Evolutionary conservation across 2,888 invertebrate species (phyloP).

Genomic region (Lasius fuliginosus): DNA sequence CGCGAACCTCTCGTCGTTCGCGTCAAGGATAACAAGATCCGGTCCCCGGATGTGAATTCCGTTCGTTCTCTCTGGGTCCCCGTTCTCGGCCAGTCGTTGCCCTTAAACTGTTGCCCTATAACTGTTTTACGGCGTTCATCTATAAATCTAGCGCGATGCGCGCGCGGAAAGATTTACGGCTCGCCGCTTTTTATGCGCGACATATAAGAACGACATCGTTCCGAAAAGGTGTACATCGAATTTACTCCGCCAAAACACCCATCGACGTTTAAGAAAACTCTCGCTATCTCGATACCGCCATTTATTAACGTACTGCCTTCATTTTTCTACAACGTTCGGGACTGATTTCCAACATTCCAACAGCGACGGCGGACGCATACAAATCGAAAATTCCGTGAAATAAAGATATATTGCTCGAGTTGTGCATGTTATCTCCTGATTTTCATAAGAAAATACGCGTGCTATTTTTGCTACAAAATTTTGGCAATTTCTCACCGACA

Average conservation of each 20-base stretch:
- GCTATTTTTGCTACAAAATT: background rate
- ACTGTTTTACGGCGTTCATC: conserved; percentile 13
- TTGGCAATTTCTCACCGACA: background rate
- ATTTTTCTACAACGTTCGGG: background rate
- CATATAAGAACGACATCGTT: conserved; percentile 29
- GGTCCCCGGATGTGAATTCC: conserved; percentile 12
- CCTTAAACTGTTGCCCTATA: conserved; percentile 23
- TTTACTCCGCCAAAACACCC: background rate
- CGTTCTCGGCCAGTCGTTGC: conserved; percentile 49
- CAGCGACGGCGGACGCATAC: background rate
- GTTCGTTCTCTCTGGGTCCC: background rate
- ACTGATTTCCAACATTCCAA: background rate
- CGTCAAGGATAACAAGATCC: conserved; percentile 31
- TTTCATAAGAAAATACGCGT: too few species aligned
- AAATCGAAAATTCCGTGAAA: background rate
- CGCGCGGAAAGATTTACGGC: conserved; percentile 38
- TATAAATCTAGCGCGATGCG: conserved; percentile 13
- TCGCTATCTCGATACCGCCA: background rate
- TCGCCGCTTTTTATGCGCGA: conserved; percentile 30
- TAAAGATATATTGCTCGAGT: conserved; percentile 3
- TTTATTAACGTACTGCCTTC: background rate
- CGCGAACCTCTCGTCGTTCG: conserved; percentile 23
- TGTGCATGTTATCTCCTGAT: background rate
- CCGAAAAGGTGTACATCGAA: background rate
- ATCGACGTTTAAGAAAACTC: background rate